Conservation (phyloP, 1,140 invertebrate species). For the Zaprionus inermis region DNA sequence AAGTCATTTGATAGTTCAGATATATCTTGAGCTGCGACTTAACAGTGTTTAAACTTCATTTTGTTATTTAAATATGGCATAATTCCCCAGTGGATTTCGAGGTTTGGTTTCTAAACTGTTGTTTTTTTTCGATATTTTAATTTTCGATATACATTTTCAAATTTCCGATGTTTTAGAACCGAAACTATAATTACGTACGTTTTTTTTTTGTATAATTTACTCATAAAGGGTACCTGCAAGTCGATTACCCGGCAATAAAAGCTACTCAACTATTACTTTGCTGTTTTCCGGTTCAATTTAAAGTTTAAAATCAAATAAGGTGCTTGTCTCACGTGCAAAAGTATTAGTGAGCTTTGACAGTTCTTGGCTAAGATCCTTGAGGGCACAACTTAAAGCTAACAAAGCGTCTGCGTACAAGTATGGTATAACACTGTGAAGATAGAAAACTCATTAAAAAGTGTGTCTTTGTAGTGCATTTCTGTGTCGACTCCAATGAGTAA, state of each 20-base stretch:
- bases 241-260: neutral
- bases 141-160: too few species aligned
- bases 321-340: neutral
- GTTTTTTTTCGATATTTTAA: too few species aligned
- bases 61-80: too few species aligned
- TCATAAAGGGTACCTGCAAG: neutral
- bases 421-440: too few species aligned
- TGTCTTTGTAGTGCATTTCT: neutral
- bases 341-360: neutral
- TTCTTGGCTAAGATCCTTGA: neutral
- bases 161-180: too few species aligned
- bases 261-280: neutral
- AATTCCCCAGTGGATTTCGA: too few species aligned
- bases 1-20: neutral
- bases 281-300: neutral
- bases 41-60: too few species aligned
- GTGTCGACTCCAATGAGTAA: neutral
- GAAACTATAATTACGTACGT: too few species aligned
- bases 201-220: too few species aligned
- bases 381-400: neutral
- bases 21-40: too few species aligned
- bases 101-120: too few species aligned
- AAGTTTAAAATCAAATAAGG: neutral
- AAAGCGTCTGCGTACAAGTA: neutral
- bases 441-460: slow-evolving; percentile 1